Evolutionary conservation across 64 coral and sea anemone genomes (phyloP), one percentile per base, ranked within the genome.

Genomic region (Actinia tenebrosa): DNA sequence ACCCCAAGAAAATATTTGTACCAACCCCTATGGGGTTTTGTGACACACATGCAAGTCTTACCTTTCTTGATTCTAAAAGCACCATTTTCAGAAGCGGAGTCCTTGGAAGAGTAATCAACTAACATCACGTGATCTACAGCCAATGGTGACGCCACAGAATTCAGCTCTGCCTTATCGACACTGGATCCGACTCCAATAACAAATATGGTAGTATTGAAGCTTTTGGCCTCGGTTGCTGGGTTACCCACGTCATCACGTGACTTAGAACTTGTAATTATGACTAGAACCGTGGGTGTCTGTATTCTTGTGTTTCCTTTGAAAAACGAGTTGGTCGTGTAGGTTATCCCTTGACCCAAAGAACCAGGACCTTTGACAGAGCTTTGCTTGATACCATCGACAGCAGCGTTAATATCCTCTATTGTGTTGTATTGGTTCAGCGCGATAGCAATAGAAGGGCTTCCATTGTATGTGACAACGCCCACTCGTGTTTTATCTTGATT

Each of bases 151-250:
- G 90, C 93, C 42, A 95, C 84, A 20, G 20, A 66, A 30, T 84
- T 23, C 17, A 95, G 83, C n/a, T 85, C 83, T 45, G 60, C 55
- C 56, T 82, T 89, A 62, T 89, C 84, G 1, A 86, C 47, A 19
- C 84, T 87, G 1, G 50, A 37, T 11, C 90, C 93, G 18, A 92
- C 90, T 3, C 93, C 93, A 60, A 95, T 82, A 61, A 64, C 83
- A 89, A 95, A 92, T 86, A 95, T 89, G 20, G 93, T 95, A 18
- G 68, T 87, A 43, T 95, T 95, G 4, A n/a, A 55, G 11, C 63
- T 54, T 72, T 92, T 95, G 5, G 89, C 71, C 53, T 89, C 86
- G 20, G 43, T 56, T 58, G 93, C 89, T 43, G 93, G 89, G 2
- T 79, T 56, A 71, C 10, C 86, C 0, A 95, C 77, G 18, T 91